These are phyloP conservation scores for Masticophis lateralis DNA, from an alignment of 2,797 vertebrate genomes.

Conservation along the genomic window DNA sequence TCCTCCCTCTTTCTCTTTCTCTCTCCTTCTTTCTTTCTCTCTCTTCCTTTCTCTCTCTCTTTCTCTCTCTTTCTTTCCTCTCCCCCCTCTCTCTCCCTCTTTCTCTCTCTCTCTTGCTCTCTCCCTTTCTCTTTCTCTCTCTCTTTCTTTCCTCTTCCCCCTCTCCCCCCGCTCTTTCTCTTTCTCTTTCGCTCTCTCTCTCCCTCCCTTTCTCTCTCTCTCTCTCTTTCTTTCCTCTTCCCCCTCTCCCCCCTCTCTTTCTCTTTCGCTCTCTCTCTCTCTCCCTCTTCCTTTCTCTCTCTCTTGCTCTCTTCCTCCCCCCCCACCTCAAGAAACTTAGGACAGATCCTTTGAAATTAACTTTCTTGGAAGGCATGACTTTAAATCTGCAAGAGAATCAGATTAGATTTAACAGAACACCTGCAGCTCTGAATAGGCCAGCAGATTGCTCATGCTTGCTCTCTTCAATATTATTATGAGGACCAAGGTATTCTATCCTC, in stretches of 20 bases:
- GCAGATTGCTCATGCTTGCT: background rate
- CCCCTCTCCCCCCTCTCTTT: too few species aligned
- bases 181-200: too few species aligned
- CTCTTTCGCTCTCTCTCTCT: rapidly evolving
- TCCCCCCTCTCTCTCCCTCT: too few species aligned
- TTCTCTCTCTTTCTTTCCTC: too few species aligned
- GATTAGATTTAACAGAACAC: background rate
- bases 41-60: too few species aligned
- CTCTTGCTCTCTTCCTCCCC: rapidly evolving
- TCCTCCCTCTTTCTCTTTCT: background rate
- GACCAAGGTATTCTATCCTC: background rate
- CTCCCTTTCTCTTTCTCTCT: rapidly evolving
- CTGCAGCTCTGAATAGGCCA: background rate
- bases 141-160: too few species aligned
- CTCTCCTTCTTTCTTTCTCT: too few species aligned
- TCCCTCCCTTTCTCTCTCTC: too few species aligned
- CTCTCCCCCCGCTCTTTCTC: rapidly evolving
- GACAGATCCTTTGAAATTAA: background rate
- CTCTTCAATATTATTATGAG: background rate
- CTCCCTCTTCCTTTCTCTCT: too few species aligned
- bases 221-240: too few species aligned
- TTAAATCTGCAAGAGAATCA: background rate
- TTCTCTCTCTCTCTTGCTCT: too few species aligned
- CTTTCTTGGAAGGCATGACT: background rate
- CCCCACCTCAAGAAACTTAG: background rate